These are phyloP conservation scores for Ochotona princeps DNA, from an alignment of 2,113 vertebrate genomes.

Conservation along the genomic window DNA sequence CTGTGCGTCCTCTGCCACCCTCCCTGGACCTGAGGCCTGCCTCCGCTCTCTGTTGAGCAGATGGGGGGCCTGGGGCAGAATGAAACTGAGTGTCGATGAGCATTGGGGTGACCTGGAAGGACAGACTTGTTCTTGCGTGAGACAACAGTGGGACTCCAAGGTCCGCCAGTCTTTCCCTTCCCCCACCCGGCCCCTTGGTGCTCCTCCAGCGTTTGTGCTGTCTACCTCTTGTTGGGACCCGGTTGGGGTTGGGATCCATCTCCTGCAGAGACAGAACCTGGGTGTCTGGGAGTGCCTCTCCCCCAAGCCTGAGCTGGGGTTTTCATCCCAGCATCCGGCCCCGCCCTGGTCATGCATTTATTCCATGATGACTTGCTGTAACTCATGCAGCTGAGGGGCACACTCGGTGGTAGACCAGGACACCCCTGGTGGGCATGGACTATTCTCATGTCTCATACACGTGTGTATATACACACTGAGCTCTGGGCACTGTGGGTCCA, in stretches of 20 bases:
- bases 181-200: slow-evolving; percentile 69
- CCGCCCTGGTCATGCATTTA: background rate
- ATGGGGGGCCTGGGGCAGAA: background rate
- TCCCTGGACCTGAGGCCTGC: background rate
- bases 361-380: background rate
- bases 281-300: slow-evolving; percentile 45
- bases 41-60: slow-evolving; percentile 15
- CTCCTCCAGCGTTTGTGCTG: slow-evolving; percentile 68
- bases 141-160: slow-evolving; percentile 37
- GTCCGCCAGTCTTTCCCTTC: background rate
- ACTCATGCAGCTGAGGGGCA: background rate
- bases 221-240: slow-evolving; percentile 81
- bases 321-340: slow-evolving; percentile 35
- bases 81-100: background rate
- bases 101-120: slow-evolving; percentile 41
- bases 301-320: slow-evolving; percentile 56
- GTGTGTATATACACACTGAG: background rate
- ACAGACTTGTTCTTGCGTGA: slow-evolving; percentile 74
- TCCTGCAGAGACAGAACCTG: slow-evolving; percentile 9
- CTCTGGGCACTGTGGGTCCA: background rate
- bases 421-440: slow-evolving; percentile 10
- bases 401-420: background rate
- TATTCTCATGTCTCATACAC: background rate
- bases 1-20: slow-evolving; percentile 8
- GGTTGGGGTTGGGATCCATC: slow-evolving; percentile 41